A percentile compares a stretch with the other conserved stretches of the same genome.
Evolutionary conservation across 92 coral and sea anemone species (phyloP).

Genomic region (Diadumene lineata): DNA sequence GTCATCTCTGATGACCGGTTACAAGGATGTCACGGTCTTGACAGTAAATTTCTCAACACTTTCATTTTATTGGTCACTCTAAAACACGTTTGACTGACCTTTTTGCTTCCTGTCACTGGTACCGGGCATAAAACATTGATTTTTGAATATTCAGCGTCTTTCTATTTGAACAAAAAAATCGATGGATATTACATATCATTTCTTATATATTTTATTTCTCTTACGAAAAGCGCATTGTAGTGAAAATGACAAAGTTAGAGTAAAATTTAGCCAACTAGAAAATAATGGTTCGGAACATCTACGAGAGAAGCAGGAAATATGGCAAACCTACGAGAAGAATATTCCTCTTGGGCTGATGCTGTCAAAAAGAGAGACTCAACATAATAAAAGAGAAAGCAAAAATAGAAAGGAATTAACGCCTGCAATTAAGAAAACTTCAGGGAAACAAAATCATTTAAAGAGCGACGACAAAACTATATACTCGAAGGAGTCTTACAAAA

Average conservation of each 20-base stretch:
- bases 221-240: neutral
- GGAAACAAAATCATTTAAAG: neutral
- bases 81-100: neutral
- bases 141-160: neutral
- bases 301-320: neutral
- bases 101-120: constrained; percentile 15
- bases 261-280: neutral
- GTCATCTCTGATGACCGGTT: no score
- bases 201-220: neutral
- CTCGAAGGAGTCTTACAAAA: neutral
- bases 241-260: neutral
- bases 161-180: neutral
- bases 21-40: no score
- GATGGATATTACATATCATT: neutral
- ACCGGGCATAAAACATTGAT: neutral
- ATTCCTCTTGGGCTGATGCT: constrained; percentile 9
- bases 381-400: neutral
- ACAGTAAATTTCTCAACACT: no score
- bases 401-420: no score
- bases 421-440: no score
- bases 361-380: constrained; percentile 1
- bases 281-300: neutral
- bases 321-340: constrained; percentile 9
- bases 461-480: no score
- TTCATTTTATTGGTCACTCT: no score